Base-by-base conservation (phyloP, 2,888 invertebrate species). In the Zygaena filipendulae region DNA sequence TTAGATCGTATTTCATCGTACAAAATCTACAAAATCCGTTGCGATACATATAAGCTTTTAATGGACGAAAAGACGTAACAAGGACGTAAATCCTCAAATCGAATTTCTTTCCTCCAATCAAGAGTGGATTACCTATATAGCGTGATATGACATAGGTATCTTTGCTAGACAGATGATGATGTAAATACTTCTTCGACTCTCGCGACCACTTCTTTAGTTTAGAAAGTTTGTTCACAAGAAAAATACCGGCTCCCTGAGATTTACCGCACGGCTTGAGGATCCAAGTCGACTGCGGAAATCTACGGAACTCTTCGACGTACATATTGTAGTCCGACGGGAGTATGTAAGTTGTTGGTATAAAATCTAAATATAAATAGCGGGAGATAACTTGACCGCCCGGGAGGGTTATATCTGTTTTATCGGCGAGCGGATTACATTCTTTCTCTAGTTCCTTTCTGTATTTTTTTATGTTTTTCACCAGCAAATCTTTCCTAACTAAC, bases 241-340 rank as follows among this genome's bases (percentile, higher is more conserved):
- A 97, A 55, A 97, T 97, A 9, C 97, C 97, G 3, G 91, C 87
- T 0, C 93, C 93, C 58, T 92, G 92, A 0, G 96, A 95, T 71
- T 96, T 92, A 10, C 95, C 95, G 58, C 95, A 95, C 0, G 97
- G 97, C 63, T 97, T 97, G 90, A 97, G 95, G 39, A 97, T 97
- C 97, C 97, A 97, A 0, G 96, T 97, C 41, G 93, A 93, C 50
- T 92, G 91, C 0, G 96, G 95, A 30, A 91, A 91, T 62, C 95
- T 95, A 35, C 95, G 83, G 57, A 96, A 97, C 53, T 96, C 95
- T 57, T 96, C 95, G 1, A 95, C 96, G 63, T 97, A 96, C 87
- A 96, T 89, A 56, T 96, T 96, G 62, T 97, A 97, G 66, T 97
- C 97, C 21, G 95, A 92, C 2, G 97, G 97, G 29, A 97, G 72